These are phyloP conservation scores for Tortrix viridana DNA, from an alignment of 2,888 invertebrate genomes.

Conservation along the genomic window DNA sequence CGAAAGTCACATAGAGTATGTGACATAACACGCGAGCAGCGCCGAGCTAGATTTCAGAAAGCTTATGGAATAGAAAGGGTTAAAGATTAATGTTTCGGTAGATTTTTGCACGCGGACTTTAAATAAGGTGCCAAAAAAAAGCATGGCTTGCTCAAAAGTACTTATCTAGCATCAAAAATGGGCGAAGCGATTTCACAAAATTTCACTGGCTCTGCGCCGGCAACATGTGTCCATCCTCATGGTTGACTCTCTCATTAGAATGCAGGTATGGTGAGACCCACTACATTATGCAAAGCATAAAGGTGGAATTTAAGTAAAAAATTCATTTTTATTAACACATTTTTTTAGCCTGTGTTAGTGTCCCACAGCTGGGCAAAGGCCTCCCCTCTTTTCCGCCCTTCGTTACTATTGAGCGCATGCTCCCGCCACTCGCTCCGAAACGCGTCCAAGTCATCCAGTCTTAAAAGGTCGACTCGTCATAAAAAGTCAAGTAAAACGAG, in stretches of 20 bases:
- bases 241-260: slow-evolving; percentile 26
- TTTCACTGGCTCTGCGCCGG: slow-evolving; percentile 37
- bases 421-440: no score
- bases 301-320: background rate
- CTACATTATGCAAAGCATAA: background rate
- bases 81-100: slow-evolving; percentile 16
- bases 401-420: no score
- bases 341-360: no score
- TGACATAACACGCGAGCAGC: slow-evolving; percentile 63
- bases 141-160: slow-evolving; percentile 28
- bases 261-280: slow-evolving; percentile 1
- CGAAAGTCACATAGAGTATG: slow-evolving; percentile 62
- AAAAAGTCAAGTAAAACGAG: no score
- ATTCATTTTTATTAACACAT: background rate
- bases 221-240: slow-evolving; percentile 14
- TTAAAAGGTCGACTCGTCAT: no score
- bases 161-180: slow-evolving; percentile 34
- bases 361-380: no score
- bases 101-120: slow-evolving; percentile 10
- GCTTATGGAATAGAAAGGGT: slow-evolving; percentile 37
- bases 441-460: no score
- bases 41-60: slow-evolving; percentile 50
- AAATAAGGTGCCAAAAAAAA: slow-evolving; percentile 24
- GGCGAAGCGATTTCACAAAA: slow-evolving; percentile 41
- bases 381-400: no score